A percentile compares a stretch with the other conserved stretches of the same genome.
Conservation (phyloP, 1,140 invertebrate genomes). For the Venturia canescens region DNA sequence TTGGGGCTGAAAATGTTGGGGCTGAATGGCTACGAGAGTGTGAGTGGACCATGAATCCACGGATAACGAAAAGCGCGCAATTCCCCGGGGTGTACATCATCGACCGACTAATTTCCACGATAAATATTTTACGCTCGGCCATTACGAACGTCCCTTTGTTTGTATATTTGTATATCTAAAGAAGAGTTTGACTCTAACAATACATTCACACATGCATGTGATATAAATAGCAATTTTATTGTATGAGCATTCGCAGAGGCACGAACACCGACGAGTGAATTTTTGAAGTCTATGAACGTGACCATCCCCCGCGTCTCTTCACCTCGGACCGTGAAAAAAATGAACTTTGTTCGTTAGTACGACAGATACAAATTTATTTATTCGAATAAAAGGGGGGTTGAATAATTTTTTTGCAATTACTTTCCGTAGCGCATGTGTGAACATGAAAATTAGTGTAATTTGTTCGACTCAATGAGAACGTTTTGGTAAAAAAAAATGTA, state of each 20-base stretch:
- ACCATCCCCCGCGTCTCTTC: neutral
- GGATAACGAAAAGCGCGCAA: constrained; percentile 29
- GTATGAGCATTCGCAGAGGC: neutral
- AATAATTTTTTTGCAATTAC: neutral
- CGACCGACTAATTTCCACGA: constrained; percentile 68
- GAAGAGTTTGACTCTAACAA: neutral
- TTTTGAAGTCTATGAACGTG: constrained; percentile 28
- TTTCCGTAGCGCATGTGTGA: neutral
- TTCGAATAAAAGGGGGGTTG: neutral
- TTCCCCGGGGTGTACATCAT: constrained; percentile 61
- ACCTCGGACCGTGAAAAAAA: neutral
- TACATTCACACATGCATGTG: neutral
- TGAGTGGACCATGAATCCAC: constrained; percentile 26
- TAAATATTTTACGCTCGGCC: constrained; percentile 71
- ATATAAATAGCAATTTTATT: constrained; percentile 8
- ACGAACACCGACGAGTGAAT: constrained; percentile 7
- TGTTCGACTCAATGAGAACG: neutral
- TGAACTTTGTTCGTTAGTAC: neutral
- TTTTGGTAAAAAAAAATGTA: neutral
- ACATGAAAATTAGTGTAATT: neutral
- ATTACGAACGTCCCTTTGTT: constrained; percentile 55
- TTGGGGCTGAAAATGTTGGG: neutral
- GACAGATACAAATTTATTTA: neutral
- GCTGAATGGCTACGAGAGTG: constrained; percentile 8
- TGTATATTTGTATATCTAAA: neutral